phyloP scores from a whole-genome alignment of 2,888 invertebrate genomes.

The Druceiella hillmani region DNA sequence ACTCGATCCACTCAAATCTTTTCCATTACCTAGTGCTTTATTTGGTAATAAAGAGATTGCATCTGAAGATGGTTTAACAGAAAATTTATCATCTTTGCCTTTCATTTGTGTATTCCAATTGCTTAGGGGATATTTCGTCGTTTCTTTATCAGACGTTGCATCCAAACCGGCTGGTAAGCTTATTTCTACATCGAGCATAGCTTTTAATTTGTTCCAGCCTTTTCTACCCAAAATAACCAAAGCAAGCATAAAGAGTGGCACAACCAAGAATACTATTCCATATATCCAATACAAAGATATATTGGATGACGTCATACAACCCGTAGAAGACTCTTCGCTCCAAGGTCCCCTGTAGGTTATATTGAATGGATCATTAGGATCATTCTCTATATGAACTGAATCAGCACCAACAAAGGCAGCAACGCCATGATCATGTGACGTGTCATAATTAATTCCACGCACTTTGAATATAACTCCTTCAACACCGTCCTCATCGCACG shows the following conservation, averaged over 20 bases:
- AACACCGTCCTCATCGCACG: slow-evolving; percentile 11
- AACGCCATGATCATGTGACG: slow-evolving; percentile 22
- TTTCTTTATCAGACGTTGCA: slow-evolving; percentile 40
- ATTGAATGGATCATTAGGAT: slow-evolving; percentile 6
- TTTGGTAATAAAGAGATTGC: slow-evolving; percentile 43
- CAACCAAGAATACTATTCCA: too few species aligned
- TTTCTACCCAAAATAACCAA: slow-evolving; percentile 33
- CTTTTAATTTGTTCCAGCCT: slow-evolving; percentile 53
- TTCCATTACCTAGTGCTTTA: slow-evolving; percentile 36
- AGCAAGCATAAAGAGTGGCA: slow-evolving; percentile 14
- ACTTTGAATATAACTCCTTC: slow-evolving; percentile 24
- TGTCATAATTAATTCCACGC: slow-evolving; percentile 31
- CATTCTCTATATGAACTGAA: slow-evolving; percentile 3
- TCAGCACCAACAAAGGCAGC: slow-evolving; percentile 8
- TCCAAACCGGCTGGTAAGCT: slow-evolving; percentile 61
- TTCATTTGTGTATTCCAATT: slow-evolving; percentile 40
- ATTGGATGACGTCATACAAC: too few species aligned
- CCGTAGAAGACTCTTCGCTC: slow-evolving; percentile 27
- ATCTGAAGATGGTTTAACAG: slow-evolving; percentile 33
- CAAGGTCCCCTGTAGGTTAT: slow-evolving; percentile 29
- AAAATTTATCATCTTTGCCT: slow-evolving; percentile 35
- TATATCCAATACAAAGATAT: slow-evolving; percentile 8
- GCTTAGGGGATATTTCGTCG: slow-evolving; percentile 38
- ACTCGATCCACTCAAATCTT: slow-evolving; percentile 39
- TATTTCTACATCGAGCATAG: slow-evolving; percentile 63